phyloP scores from a whole-genome alignment of 2,888 invertebrate genomes.

The Athrips mouffetella region DNA sequence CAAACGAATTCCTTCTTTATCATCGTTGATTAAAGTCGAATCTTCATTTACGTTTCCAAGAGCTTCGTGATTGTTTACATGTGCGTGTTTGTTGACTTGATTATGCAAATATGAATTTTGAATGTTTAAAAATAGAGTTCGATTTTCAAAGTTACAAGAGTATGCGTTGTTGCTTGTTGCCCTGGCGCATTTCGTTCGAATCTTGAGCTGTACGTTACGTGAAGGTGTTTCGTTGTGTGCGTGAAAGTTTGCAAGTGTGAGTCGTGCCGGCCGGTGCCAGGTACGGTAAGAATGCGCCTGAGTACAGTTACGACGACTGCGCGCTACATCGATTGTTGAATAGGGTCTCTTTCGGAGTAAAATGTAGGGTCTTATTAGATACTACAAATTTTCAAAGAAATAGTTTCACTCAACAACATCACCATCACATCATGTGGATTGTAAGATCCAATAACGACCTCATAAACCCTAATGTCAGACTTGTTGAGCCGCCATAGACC shows the following conservation, averaged over 20 bases:
- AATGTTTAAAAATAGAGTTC: not conserved
- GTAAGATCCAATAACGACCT: no score
- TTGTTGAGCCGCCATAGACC: no score
- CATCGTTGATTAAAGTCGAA: not conserved
- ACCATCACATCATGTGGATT: no score
- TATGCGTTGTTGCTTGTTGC: not conserved
- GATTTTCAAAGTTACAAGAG: not conserved
- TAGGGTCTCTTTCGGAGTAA: constrained; percentile 4
- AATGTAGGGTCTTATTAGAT: not conserved
- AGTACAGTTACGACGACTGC: constrained; percentile 18
- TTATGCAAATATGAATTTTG: constrained; percentile 1
- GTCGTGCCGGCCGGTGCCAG: constrained; percentile 25
- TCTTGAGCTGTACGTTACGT: not conserved
- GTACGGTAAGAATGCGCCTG: constrained; percentile 22
- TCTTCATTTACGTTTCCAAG: not conserved
- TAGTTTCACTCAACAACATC: no score
- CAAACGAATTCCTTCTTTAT: not conserved
- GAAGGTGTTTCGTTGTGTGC: constrained; percentile 6
- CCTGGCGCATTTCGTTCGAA: not conserved
- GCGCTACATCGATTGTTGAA: constrained; percentile 23
- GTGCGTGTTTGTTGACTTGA: not conserved
- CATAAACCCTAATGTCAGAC: no score
- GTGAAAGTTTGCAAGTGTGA: constrained; percentile 2
- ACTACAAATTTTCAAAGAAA: not conserved
- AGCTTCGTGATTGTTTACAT: not conserved